phyloP scores from a whole-genome alignment of 2,888 invertebrate species.

The Marronus borbonicus region DNA sequence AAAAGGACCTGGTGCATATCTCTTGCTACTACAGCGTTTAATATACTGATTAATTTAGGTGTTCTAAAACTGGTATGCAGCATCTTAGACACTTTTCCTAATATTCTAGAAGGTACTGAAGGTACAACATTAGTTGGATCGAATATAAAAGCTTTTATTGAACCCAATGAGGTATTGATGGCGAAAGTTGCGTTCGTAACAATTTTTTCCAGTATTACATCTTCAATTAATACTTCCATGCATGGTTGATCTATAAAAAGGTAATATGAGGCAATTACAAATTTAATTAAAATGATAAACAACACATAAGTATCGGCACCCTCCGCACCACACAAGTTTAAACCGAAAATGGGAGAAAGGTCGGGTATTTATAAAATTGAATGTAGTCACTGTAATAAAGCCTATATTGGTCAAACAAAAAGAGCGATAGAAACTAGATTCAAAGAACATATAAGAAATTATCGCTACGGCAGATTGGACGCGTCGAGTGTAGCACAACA shows the following conservation, averaged over 20 bases:
- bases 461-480: too few relatives aligned
- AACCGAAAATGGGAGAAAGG: too few relatives aligned
- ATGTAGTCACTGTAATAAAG: too few relatives aligned
- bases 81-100: not conserved
- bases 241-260: constrained; percentile 73
- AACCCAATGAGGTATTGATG: constrained; percentile 67
- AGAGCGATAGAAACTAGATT: too few relatives aligned
- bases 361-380: too few relatives aligned
- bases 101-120: not conserved
- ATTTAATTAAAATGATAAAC: not conserved
- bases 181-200: constrained; percentile 67
- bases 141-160: constrained; percentile 72
- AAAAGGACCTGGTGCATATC: constrained; percentile 73
- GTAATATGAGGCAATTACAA: constrained; percentile 54
- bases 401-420: too few relatives aligned
- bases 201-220: constrained; percentile 68
- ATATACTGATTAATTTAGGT: constrained; percentile 15
- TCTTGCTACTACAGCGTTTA: constrained; percentile 45
- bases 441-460: too few relatives aligned
- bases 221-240: constrained; percentile 76
- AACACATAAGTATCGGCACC: too few relatives aligned
- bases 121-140: constrained; percentile 63
- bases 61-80: not conserved
- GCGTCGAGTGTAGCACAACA: too few relatives aligned
- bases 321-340: too few relatives aligned